Conservation (phyloP, 2,888 invertebrate species). For the Candidula unifasciata region DNA sequence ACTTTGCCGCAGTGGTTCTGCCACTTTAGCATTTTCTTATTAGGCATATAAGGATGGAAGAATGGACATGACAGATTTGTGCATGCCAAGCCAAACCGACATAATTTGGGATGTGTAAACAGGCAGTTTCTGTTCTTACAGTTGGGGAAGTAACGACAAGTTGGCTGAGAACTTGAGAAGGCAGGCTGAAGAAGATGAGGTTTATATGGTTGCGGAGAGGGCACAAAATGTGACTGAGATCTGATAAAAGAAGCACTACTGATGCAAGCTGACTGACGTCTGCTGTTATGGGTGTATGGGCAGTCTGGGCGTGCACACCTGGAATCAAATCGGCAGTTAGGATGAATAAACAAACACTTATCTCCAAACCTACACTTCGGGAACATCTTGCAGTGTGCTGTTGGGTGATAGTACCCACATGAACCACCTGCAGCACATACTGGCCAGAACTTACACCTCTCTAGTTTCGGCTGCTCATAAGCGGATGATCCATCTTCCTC, state of each 20-base stretch:
- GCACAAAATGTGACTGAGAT: conserved; percentile 39
- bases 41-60: conserved; percentile 72
- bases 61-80: conserved; percentile 78
- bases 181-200: neutral
- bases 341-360: conserved; percentile 93
- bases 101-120: conserved; percentile 89
- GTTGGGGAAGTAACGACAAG: conserved; percentile 91
- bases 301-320: conserved; percentile 91
- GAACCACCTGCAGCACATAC: conserved; percentile 78
- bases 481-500: conserved; percentile 45
- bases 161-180: conserved; percentile 49
- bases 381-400: conserved; percentile 81
- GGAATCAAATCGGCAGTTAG: conserved; percentile 92
- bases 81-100: conserved; percentile 87
- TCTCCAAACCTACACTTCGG: conserved; percentile 90
- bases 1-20: conserved; percentile 45
- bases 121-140: conserved; percentile 90
- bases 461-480: conserved; percentile 70
- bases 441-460: conserved; percentile 87
- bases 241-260: conserved; percentile 22
- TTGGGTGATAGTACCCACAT: conserved; percentile 79
- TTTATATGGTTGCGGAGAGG: conserved; percentile 26
- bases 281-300: conserved; percentile 86
- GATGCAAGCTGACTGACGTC: conserved; percentile 38
- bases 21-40: conserved; percentile 73